Percentiles rank a stretch among this genome's conserved stretches.
Evolutionary conservation across 2,797 vertebrate species (phyloP).

Genomic region (Bufotes viridis): DNA sequence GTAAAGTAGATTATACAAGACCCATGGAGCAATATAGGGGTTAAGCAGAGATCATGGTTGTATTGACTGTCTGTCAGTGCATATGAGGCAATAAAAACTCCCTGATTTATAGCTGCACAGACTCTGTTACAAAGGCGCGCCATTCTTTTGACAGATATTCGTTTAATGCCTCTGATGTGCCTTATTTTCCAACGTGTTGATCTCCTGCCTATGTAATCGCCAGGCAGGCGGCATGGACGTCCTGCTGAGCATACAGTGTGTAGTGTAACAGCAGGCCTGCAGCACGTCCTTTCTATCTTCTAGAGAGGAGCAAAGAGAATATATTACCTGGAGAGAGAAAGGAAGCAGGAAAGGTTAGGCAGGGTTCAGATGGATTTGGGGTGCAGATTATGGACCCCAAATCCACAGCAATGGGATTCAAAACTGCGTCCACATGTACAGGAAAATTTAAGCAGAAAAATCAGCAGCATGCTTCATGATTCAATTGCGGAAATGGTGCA

Average conservation of each 20-base stretch:
- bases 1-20: no score
- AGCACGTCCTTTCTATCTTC: conserved; percentile 53
- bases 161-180: conserved; percentile 58
- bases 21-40: conserved; percentile 2
- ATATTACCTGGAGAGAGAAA: conserved; percentile 29
- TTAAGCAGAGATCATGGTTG: conserved; percentile 31
- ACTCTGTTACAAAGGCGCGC: conserved; percentile 44
- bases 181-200: conserved; percentile 55
- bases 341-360: conserved; percentile 45
- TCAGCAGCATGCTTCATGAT: no score
- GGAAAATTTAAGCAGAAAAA: no score
- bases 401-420: no score
- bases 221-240: conserved; percentile 44
- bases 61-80: conserved; percentile 28
- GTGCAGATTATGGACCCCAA: no score
- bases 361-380: no score
- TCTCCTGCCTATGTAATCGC: conserved; percentile 55
- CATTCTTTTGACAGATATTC: conserved; percentile 49
- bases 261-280: conserved; percentile 51
- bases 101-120: conserved; percentile 13
- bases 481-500: no score
- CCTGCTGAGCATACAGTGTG: conserved; percentile 55
- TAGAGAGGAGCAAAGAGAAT: conserved; percentile 46
- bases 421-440: no score
- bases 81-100: conserved; percentile 4